These are phyloP conservation scores for Stegostoma tigrinum DNA, from an alignment of 2,113 vertebrate genomes.

Conservation along the genomic window DNA sequence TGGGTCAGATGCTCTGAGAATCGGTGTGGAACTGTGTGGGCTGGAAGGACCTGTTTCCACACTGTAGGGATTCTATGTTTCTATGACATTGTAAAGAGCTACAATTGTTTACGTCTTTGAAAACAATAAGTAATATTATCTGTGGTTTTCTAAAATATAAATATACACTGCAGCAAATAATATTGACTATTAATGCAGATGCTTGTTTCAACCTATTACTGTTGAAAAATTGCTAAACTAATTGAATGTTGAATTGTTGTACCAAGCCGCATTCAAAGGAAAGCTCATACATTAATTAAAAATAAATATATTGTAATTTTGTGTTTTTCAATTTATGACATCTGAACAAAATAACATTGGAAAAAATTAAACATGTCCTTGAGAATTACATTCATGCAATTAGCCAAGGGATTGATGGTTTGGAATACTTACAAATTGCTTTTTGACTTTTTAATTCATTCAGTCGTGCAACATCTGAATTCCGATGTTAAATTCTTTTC, in stretches of 20 bases:
- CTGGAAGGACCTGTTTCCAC: no score
- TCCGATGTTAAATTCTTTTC: background rate
- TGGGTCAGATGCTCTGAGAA: no score
- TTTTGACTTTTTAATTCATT: constrained; percentile 25
- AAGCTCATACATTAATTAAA: constrained; percentile 27
- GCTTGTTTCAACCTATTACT: background rate
- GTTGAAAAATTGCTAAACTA: constrained; percentile 21
- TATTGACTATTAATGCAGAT: constrained; percentile 15
- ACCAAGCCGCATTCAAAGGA: background rate
- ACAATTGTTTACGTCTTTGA: background rate
- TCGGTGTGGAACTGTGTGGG: no score
- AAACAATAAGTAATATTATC: background rate
- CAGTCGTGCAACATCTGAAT: background rate
- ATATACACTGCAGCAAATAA: background rate
- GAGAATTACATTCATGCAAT: constrained; percentile 4
- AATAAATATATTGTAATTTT: constrained; percentile 21
- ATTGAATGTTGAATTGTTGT: background rate
- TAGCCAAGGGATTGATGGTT: constrained; percentile 3
- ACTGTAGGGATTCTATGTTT: no score
- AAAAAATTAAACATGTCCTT: constrained; percentile 5
- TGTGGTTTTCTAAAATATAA: background rate
- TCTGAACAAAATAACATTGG: constrained; percentile 16
- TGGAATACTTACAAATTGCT: constrained; percentile 10
- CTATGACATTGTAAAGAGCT: background rate
- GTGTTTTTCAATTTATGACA: background rate